Evolutionary conservation across 2,113 vertebrate genomes (phyloP).

Genomic region (Datnioides undecimradiatus): DNA sequence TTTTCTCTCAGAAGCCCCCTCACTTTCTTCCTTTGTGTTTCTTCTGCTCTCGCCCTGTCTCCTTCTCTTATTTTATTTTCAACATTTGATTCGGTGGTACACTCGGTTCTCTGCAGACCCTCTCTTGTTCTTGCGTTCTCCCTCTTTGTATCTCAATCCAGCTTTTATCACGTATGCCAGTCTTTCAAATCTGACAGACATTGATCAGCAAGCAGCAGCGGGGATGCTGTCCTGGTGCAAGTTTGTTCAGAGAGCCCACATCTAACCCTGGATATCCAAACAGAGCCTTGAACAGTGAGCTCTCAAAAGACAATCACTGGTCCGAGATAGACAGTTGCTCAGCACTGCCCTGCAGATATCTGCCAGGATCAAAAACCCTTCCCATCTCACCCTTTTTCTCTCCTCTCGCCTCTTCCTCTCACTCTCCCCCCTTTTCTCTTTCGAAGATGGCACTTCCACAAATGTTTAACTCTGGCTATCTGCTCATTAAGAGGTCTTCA

Average conservation of each 20-base stretch:
- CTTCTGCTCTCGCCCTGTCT: not conserved
- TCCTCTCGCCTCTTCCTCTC: conserved; percentile 28
- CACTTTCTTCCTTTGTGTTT: conserved; percentile 9
- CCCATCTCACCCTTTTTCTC: conserved; percentile 11
- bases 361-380: conserved; percentile 88
- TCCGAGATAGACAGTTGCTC: conserved; percentile 57
- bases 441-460: conserved; percentile 87
- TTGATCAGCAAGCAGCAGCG: conserved; percentile 46
- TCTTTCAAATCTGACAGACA: conserved; percentile 67
- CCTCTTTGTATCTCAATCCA: conserved; percentile 49
- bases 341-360: conserved; percentile 84
- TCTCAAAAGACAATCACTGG: conserved; percentile 60
- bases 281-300: conserved; percentile 52
- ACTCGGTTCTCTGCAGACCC: conserved; percentile 21
- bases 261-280: conserved; percentile 64
- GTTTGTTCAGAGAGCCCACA: conserved; percentile 50
- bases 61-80: conserved; percentile 29
- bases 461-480: conserved; percentile 82
- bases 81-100: conserved; percentile 38
- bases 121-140: conserved; percentile 30
- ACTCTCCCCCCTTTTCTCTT: conserved; percentile 43
- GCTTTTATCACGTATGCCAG: conserved; percentile 65
- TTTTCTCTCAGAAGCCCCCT: conserved; percentile 12
- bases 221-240: conserved; percentile 53
- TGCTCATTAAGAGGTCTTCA: conserved; percentile 93